Base-by-base conservation (phyloP, 2,797 vertebrate genomes). In the Rhadinocentrus ornatus region DNA sequence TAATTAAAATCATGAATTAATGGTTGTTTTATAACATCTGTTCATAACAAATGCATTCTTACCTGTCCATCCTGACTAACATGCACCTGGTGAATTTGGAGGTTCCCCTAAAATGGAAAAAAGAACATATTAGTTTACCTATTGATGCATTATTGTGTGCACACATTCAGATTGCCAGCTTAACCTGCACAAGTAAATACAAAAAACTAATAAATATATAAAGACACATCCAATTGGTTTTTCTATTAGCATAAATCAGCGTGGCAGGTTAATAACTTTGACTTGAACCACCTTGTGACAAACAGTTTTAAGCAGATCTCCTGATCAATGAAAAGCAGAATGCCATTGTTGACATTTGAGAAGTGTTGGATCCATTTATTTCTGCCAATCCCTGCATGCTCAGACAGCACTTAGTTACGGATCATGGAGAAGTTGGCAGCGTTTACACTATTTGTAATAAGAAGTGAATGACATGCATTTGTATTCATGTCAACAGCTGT, bases 31-130 rank as follows among this genome's bases (percentile, higher is more conserved):
- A 2, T 15, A 31, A 52, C 5, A 62, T 27, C 0, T 31, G 26
- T 37, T 62, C n/a, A 57, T 1, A 57, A 12, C 27, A 50, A 58
- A 58, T 1, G 1, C 69, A 35, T 57, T 85, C 95, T 94, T 95
- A 99, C 98, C 97, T 99, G 98, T 56, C 98, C 98, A 0, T 99
- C 98, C 80, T 99, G 98, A n/a, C 98, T 96, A 64, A 99, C 97
- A 0, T 98, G 97, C 18, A 98, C 97, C 76, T 99, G 98, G 88
- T 99, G 98, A 63, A 99, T 99, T 93, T 99, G 98, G 41, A 99
- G 93, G 84, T 99, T 99, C 58, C 98, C 98, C 98, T 99, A 91
- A 62, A 92, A 93, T 66, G 85, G 5, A 95, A 73, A 61, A 48
- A 86, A 34, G 78, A 26, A 66, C 2, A 62, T 3, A n/a, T 75